These are phyloP conservation scores for Drosophila ohnishii DNA, from an alignment of 1,140 invertebrate genomes.

Conservation along the genomic window DNA sequence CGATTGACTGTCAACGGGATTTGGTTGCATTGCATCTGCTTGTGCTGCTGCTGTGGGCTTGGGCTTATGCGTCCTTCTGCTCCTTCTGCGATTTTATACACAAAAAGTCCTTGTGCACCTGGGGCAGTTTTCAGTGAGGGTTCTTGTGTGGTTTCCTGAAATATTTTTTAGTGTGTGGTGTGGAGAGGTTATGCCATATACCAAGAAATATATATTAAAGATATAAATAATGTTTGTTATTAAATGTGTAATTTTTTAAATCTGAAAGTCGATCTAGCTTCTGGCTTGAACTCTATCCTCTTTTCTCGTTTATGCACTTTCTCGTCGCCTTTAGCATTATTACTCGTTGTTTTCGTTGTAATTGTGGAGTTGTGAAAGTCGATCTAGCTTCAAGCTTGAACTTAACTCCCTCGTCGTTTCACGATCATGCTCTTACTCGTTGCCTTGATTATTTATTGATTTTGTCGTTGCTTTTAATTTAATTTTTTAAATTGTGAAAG, in stretches of 20 bases:
- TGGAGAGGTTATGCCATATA: background rate
- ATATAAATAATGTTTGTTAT: background rate
- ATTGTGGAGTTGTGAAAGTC: background rate
- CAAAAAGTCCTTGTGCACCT: constrained; percentile 2
- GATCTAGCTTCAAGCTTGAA: background rate
- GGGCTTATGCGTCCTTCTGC: constrained; percentile 8
- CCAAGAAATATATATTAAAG: background rate
- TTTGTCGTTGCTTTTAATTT: too few relatives aligned
- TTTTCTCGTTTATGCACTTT: too few relatives aligned
- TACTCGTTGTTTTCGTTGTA: background rate
- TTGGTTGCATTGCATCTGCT: constrained; percentile 47
- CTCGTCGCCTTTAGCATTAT: too few relatives aligned
- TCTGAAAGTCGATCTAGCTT: background rate
- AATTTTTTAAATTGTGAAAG: too few relatives aligned
- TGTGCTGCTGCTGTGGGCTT: constrained; percentile 11
- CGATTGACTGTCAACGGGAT: constrained; percentile 64
- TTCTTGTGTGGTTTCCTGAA: constrained; percentile 1
- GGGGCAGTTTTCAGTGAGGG: background rate
- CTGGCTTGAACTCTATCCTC: too few relatives aligned
- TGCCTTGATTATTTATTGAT: too few relatives aligned
- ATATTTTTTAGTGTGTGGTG: background rate
- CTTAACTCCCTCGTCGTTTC: background rate
- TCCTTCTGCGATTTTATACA: constrained; percentile 10
- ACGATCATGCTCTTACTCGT: too few relatives aligned
- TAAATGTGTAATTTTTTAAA: background rate